A percentile compares a stretch with the other conserved stretches of the same genome.
Evolutionary conservation across 1,140 invertebrate genomes (phyloP).

Genomic region (Aphelenchoides besseyi): DNA sequence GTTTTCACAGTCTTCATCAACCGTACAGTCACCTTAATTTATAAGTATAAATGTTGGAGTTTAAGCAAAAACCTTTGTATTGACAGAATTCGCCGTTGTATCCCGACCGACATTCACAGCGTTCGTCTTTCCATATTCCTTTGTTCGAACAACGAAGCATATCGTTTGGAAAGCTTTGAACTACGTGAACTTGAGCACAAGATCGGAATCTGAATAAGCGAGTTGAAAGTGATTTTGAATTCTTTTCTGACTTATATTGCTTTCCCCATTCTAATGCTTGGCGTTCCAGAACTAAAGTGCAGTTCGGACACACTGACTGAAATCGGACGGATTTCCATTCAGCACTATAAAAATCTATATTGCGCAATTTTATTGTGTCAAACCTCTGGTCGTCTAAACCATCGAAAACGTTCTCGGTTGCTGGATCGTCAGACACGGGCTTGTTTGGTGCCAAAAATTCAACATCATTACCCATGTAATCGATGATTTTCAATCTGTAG

Average conservation of each 20-base stretch:
- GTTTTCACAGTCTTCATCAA: slow-evolving; percentile 41
- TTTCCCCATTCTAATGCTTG: slow-evolving; percentile 82
- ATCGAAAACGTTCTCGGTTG: slow-evolving; percentile 67
- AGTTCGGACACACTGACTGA: slow-evolving; percentile 81
- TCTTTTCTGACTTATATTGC: slow-evolving; percentile 24
- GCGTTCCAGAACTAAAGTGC: slow-evolving; percentile 79
- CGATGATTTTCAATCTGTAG: slow-evolving; percentile 77
- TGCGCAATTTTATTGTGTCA: no score
- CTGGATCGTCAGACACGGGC: slow-evolving; percentile 64
- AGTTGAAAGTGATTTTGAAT: slow-evolving; percentile 3
- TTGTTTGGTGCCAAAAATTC: slow-evolving; percentile 79
- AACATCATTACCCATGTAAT: slow-evolving; percentile 75
- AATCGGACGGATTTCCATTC: slow-evolving; percentile 78
- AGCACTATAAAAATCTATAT: slow-evolving; percentile 65
- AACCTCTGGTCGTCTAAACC: slow-evolving; percentile 75
- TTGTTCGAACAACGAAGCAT: slow-evolving; percentile 30
- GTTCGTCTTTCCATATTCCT: slow-evolving; percentile 33
- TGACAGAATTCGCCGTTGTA: slow-evolving; percentile 54
- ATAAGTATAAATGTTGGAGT: slow-evolving; percentile 25
- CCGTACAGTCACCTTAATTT: slow-evolving; percentile 34
- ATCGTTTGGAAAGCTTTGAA: slow-evolving; percentile 1
- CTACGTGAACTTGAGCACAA: slow-evolving; percentile 19
- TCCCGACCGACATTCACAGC: slow-evolving; percentile 45
- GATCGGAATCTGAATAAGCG: neutral
- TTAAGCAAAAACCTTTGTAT: slow-evolving; percentile 39